Evolutionary conservation across 2,113 vertebrate genomes (phyloP).

Genomic region (Anguilla japonica): DNA sequence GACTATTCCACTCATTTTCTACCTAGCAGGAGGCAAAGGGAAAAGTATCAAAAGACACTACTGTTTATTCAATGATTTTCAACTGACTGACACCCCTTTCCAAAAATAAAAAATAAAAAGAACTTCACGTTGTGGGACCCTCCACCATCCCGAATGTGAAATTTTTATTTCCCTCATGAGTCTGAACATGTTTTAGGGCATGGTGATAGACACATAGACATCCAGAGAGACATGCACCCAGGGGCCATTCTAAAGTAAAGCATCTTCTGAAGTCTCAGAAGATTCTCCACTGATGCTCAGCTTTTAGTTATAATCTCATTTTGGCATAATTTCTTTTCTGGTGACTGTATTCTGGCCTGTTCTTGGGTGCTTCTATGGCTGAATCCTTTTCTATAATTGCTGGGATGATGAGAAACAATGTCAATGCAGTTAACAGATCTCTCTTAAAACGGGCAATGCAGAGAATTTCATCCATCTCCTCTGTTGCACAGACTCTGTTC

Average conservation of each 20-base stretch:
- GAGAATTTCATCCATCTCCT: not conserved
- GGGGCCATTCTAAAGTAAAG: not conserved
- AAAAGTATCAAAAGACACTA: not conserved
- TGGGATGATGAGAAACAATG: conserved; percentile 43
- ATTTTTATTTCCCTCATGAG: conserved; percentile 7
- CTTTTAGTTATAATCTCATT: conserved; percentile 51
- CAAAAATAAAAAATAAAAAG: not conserved
- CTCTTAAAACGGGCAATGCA: not conserved
- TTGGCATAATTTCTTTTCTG: conserved; percentile 46
- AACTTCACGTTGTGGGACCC: not conserved
- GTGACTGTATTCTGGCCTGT: conserved; percentile 36
- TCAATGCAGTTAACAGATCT: conserved; percentile 43
- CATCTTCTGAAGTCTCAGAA: conserved; percentile 40
- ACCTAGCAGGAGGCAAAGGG: not conserved
- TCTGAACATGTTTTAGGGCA: not conserved
- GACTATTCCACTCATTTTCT: not conserved
- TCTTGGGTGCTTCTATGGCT: conserved; percentile 43
- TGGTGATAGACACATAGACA: conserved; percentile 3
- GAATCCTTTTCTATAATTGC: conserved; percentile 28
- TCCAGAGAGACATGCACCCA: conserved; percentile 9
- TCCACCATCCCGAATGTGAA: not conserved
- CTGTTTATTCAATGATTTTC: not conserved
- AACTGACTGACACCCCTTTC: not conserved
- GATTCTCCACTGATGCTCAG: conserved; percentile 36
- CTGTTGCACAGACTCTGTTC: not conserved